Base-by-base conservation (phyloP, 2,888 invertebrate genomes). In the Hecatera dysodea region DNA sequence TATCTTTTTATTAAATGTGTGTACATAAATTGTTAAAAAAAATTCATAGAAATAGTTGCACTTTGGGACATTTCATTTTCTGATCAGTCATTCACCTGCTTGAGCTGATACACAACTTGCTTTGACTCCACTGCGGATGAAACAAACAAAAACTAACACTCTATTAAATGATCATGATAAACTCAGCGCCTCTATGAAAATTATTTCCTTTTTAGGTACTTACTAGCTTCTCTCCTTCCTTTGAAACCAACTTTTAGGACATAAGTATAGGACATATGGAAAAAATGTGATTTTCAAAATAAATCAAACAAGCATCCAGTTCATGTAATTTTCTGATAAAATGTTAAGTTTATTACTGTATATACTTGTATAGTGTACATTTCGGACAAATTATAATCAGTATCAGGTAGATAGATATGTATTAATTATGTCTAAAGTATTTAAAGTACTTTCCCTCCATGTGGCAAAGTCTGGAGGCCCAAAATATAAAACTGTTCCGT, bases 1-100 rank as follows among this genome's bases (percentile, higher is more conserved):
- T n/a, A n/a, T n/a, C n/a, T n/a, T n/a, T n/a, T n/a, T n/a, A n/a
- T n/a, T n/a, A n/a, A n/a, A n/a, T n/a, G n/a, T n/a, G n/a, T n/a
- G n/a, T n/a, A n/a, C n/a, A n/a, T n/a, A n/a, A n/a, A n/a, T n/a
- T n/a, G n/a, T n/a, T n/a, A n/a, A n/a, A n/a, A n/a, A n/a, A n/a
- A n/a, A n/a, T 62, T 39, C 17, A 59, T 75, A 50, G 48, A 72
- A 71, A 33, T 56, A 27, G 12, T 27, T 42, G 22, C 42, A 44
- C 7, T 5, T n/a, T 24, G 6, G 6, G 36, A 67, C 22, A 29
- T 50, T 12, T 9, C 15, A 24, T 39, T 19, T 67, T 29, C 19
- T 67, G 0, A 22, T 39, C 5, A 65, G 17, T 15, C 8, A 24
- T n/a, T 46, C 12, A n/a, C 33, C 24, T 12, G 5, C 15, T 27